A percentile compares a stretch with the other conserved stretches of the same genome.
These are phyloP conservation scores for Hirtodrosophila duncani DNA, from an alignment of 2,888 invertebrate genomes.

Conservation along the genomic window DNA sequence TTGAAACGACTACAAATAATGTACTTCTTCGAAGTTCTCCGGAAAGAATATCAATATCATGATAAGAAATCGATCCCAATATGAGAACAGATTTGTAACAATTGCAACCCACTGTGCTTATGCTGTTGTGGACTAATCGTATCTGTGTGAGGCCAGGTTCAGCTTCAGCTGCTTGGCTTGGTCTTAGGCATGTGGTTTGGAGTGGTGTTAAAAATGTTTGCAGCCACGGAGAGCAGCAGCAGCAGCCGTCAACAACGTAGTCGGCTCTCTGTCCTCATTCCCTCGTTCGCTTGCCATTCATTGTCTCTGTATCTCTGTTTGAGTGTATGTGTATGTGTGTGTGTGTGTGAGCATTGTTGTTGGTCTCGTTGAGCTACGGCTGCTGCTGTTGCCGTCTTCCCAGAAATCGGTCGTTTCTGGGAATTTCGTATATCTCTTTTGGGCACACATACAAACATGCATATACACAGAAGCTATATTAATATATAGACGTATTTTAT, in stretches of 20 bases:
- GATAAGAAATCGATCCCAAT: no score
- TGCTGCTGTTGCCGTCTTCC: slow-evolving; percentile 56
- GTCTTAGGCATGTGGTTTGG: no score
- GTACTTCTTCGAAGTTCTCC: background rate
- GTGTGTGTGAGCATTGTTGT: slow-evolving; percentile 44
- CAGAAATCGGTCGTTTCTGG: slow-evolving; percentile 77
- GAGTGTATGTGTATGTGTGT: slow-evolving; percentile 13
- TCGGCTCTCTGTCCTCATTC: slow-evolving; percentile 32
- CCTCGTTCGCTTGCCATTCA: slow-evolving; percentile 26
- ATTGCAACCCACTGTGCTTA: slow-evolving; percentile 25
- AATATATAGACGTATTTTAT: slow-evolving; percentile 30
- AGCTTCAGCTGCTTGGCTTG: slow-evolving; percentile 63
- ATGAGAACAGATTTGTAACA: slow-evolving; percentile 4
- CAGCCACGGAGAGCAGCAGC: slow-evolving; percentile 50
- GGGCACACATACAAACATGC: slow-evolving; percentile 57
- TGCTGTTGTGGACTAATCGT: slow-evolving; percentile 12
- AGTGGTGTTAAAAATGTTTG: slow-evolving; percentile 71
- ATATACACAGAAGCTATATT: slow-evolving; percentile 34
- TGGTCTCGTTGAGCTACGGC: slow-evolving; percentile 58
- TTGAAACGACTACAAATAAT: no score
- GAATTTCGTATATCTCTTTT: slow-evolving; percentile 73
- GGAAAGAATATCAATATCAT: background rate
- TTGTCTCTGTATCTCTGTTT: background rate
- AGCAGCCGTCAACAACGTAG: slow-evolving; percentile 48
- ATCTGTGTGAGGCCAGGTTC: slow-evolving; percentile 50